phyloP scores from a whole-genome alignment of 2,113 vertebrate species.

The Aleadryas rufinucha region DNA sequence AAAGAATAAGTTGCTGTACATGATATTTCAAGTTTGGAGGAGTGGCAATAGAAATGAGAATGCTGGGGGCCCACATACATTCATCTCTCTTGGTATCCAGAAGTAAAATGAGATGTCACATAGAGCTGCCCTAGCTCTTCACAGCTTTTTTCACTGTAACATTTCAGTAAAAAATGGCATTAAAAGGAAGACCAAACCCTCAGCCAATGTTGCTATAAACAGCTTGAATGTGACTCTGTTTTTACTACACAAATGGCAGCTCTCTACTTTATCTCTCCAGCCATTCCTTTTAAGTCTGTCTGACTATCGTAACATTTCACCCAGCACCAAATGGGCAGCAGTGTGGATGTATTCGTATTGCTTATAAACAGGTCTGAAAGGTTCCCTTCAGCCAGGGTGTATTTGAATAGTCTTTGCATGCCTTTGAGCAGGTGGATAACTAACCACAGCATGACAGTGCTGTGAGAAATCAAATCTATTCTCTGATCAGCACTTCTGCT shows the following conservation, averaged over 20 bases:
- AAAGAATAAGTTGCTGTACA: conserved; percentile 48
- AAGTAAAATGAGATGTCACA: conserved; percentile 49
- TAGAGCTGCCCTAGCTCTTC: not conserved
- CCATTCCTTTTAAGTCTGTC: not conserved
- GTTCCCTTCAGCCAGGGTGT: not conserved
- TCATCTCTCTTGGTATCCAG: conserved; percentile 14
- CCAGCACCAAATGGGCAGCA: not conserved
- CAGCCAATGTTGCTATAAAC: not conserved
- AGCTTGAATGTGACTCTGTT: not conserved
- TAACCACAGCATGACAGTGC: not conserved
- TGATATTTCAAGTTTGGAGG: conserved; percentile 54
- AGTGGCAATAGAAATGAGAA: not conserved
- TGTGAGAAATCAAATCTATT: not conserved
- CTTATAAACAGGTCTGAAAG: not conserved
- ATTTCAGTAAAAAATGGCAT: not conserved
- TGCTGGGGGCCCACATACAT: not conserved
- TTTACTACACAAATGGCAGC: not conserved
- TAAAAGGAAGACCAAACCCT: not conserved
- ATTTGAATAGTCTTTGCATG: not conserved
- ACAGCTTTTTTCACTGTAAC: not conserved
- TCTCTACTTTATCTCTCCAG: not conserved
- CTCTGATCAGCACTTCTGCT: not conserved
- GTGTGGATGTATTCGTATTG: not conserved
- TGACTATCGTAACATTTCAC: not conserved
- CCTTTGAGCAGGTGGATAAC: not conserved